Percentiles rank a stretch among this genome's conserved stretches.
phyloP scores from a whole-genome alignment of 2,888 invertebrate species.

The Chydorus sphaericus region DNA sequence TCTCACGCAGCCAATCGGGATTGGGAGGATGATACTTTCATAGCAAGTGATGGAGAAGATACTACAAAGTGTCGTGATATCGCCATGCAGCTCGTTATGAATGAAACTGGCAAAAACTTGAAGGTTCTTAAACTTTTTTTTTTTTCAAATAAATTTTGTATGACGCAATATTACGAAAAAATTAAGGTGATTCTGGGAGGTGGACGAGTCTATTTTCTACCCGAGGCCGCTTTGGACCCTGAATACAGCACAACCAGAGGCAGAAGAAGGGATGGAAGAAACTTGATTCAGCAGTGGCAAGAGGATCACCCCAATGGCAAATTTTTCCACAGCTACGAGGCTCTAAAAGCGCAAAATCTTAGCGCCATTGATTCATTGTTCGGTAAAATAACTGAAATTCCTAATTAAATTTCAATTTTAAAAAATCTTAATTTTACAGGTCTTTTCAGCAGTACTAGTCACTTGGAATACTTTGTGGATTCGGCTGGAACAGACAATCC shows the following conservation, averaged over 20 bases:
- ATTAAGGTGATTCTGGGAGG: conserved; percentile 60
- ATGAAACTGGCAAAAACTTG: conserved; percentile 47
- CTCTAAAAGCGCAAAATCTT: conserved; percentile 36
- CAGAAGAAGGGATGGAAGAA: conserved; percentile 43
- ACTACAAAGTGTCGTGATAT: conserved; percentile 49
- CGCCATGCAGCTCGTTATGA: conserved; percentile 50
- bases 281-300: conserved; percentile 51
- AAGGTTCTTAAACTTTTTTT: conserved; percentile 35
- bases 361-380: conserved; percentile 46
- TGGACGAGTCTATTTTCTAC: conserved; percentile 48
- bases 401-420: not conserved
- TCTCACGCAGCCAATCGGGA: conserved; percentile 49
- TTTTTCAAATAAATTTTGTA: not conserved
- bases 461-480: conserved; percentile 57
- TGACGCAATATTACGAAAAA: too few relatives aligned
- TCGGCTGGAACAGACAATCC: conserved; percentile 41
- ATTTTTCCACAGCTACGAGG: conserved; percentile 42
- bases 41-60: conserved; percentile 35
- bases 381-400: conserved; percentile 30
- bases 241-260: conserved; percentile 30
- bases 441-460: conserved; percentile 43
- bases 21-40: conserved; percentile 30
- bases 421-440: conserved; percentile 23
- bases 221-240: conserved; percentile 38
- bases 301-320: conserved; percentile 25